These are phyloP conservation scores for Villa cingulata DNA, from an alignment of 2,888 invertebrate genomes.

Conservation along the genomic window DNA sequence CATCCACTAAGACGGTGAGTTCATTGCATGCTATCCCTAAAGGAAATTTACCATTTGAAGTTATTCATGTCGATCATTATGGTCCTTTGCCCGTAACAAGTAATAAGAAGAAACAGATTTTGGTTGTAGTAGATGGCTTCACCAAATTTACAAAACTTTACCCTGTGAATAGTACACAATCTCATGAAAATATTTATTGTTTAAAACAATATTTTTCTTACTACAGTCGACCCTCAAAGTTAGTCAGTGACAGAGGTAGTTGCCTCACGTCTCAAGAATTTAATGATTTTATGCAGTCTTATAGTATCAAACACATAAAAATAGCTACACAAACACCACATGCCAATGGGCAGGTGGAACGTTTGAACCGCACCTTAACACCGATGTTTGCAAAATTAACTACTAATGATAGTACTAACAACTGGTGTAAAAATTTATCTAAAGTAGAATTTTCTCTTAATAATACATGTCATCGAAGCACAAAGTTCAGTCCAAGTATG, in stretches of 20 bases:
- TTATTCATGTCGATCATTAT: conserved; percentile 31
- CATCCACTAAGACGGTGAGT: background rate
- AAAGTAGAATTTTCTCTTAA: too few species aligned
- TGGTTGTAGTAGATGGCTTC: background rate
- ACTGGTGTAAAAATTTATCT: too few species aligned
- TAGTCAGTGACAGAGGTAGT: background rate
- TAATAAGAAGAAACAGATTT: background rate
- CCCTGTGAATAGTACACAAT: background rate
- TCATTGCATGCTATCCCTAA: conserved; percentile 7
- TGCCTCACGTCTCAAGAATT: conserved; percentile 9
- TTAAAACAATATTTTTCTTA: background rate
- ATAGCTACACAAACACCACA: conserved; percentile 15
- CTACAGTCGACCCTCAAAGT: background rate
- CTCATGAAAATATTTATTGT: background rate
- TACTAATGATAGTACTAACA: too few species aligned
- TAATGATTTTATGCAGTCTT: conserved; percentile 9
- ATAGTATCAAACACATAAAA: conserved; percentile 11
- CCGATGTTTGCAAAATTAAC: too few species aligned
- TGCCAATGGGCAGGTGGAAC: conserved; percentile 18
- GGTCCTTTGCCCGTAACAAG: conserved; percentile 16
- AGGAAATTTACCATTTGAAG: conserved; percentile 4
- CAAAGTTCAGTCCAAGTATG: too few species aligned
- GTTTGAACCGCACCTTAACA: conserved; percentile 11
- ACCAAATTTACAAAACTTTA: background rate
- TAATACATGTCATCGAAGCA: too few species aligned